Conservation (phyloP, 2,113 vertebrate species). For the Choloepus hoffmanni region DNA sequence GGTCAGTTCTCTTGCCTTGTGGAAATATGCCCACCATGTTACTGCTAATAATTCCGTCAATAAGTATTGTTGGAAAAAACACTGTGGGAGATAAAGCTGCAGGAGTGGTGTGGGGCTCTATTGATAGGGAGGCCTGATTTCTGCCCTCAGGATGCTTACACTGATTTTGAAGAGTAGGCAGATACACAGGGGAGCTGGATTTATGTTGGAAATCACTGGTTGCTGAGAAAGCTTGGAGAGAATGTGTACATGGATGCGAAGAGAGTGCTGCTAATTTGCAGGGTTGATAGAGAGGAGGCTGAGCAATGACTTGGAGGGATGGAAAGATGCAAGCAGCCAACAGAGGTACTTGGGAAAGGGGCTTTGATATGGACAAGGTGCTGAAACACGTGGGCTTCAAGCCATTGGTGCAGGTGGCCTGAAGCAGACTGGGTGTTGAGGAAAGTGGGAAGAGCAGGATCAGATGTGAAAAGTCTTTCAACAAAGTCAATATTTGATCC, state of each 20-base stretch:
- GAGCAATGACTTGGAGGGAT: neutral
- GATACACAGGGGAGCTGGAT: neutral
- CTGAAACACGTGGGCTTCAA: neutral
- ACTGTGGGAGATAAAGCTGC: neutral
- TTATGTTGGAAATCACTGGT: neutral
- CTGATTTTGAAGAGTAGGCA: neutral
- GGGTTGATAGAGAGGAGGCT: neutral
- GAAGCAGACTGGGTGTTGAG: neutral
- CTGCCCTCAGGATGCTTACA: neutral
- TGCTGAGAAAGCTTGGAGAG: neutral
- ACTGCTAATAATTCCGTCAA: neutral
- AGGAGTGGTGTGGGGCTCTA: neutral
- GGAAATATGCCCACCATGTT: neutral
- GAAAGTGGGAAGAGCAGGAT: neutral
- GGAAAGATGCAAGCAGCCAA: neutral
- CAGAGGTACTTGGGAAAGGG: neutral
- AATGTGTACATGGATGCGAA: fast-evolving
- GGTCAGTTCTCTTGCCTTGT: neutral
- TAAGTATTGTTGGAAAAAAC: neutral
- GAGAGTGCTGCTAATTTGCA: neutral
- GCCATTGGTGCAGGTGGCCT: no score
- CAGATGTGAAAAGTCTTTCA: neutral
- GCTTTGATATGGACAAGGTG: neutral
- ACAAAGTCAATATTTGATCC: neutral
- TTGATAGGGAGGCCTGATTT: neutral